A percentile compares a stretch with the other conserved stretches of the same genome.
phyloP scores from a whole-genome alignment of 1,140 invertebrate genomes.

The Leptinotarsa texana region DNA sequence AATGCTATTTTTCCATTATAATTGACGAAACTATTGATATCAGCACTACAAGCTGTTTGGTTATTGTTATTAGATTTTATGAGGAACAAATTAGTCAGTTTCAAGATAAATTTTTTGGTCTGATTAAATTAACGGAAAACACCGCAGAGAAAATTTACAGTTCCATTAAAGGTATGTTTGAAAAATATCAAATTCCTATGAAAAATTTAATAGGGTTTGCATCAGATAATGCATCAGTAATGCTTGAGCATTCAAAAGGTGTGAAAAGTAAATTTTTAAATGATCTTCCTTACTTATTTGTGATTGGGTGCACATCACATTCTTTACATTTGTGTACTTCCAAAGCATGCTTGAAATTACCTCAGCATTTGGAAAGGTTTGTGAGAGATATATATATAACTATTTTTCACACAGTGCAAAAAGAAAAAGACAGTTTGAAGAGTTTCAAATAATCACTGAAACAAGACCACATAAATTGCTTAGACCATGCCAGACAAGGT shows the following conservation, averaged over 20 bases:
- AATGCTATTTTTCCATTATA: background rate
- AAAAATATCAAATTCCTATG: background rate
- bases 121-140: background rate
- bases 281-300: constrained; percentile 14
- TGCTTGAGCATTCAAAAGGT: constrained; percentile 19
- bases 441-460: constrained; percentile 19
- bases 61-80: background rate
- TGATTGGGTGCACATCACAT: constrained; percentile 22
- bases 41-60: background rate
- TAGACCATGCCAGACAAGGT: constrained; percentile 13
- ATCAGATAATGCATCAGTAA: constrained; percentile 15
- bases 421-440: constrained; percentile 11
- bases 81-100: background rate
- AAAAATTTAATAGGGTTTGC: constrained; percentile 8
- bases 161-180: background rate
- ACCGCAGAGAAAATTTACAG: background rate
- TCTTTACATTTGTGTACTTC: constrained; percentile 26
- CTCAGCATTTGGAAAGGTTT: constrained; percentile 13
- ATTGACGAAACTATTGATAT: constrained; percentile 4
- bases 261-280: constrained; percentile 24
- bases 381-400: constrained; percentile 21
- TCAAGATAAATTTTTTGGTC: background rate
- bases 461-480: constrained; percentile 9
- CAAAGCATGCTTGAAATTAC: constrained; percentile 5
- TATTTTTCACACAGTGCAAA: constrained; percentile 19